These are phyloP conservation scores for Danio kyathit DNA, from an alignment of 2,797 vertebrate genomes.

Conservation along the genomic window DNA sequence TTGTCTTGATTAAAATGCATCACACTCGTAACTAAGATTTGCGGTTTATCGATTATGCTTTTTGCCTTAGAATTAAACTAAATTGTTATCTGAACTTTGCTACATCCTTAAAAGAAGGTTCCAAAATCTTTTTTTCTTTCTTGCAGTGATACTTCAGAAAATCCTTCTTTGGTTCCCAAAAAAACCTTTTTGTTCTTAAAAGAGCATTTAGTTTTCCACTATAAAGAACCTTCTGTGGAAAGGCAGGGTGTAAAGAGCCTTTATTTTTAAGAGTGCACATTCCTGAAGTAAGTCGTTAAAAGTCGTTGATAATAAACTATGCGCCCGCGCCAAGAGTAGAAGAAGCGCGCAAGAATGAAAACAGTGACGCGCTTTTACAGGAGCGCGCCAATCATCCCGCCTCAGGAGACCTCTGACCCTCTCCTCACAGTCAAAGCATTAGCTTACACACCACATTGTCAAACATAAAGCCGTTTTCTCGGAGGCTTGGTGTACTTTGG, in stretches of 20 bases:
- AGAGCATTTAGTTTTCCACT: no score
- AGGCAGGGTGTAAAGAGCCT: no score
- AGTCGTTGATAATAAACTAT: slow-evolving; percentile 24
- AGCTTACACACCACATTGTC: not conserved
- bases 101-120: not conserved
- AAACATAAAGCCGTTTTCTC: not conserved
- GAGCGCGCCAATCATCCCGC: slow-evolving; percentile 79
- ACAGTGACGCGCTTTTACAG: slow-evolving; percentile 55
- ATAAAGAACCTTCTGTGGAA: no score
- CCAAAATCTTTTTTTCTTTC: no score
- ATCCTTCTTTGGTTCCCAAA: no score
- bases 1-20: not conserved
- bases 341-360: slow-evolving; percentile 57
- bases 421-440: slow-evolving; percentile 1
- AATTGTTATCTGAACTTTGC: not conserved
- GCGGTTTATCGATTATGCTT: not conserved
- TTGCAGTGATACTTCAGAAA: no score
- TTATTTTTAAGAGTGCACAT: no score
- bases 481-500: not conserved
- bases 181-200: no score
- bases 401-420: slow-evolving; percentile 50
- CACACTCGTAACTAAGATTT: not conserved
- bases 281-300: slow-evolving; percentile 5
- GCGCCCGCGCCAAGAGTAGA: slow-evolving; percentile 45
- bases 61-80: not conserved